Conservation (phyloP, 1,140 invertebrate species). For the Drosophila lacteicornis region DNA sequence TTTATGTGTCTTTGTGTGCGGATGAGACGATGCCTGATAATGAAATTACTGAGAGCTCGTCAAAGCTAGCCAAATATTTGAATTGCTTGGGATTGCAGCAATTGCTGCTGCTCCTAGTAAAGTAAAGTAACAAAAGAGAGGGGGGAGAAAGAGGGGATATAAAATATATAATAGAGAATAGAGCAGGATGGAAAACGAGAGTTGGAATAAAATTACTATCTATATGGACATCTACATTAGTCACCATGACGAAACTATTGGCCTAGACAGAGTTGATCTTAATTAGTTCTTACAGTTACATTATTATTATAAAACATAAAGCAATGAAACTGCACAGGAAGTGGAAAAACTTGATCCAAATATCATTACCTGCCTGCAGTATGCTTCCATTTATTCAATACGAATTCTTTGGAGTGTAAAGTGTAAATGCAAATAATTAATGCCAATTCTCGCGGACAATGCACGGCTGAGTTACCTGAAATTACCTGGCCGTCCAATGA, state of each 20-base stretch:
- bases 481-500: slow-evolving; percentile 24
- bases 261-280: no score
- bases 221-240: background rate
- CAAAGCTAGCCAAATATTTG: slow-evolving; percentile 66
- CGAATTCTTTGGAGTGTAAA: background rate
- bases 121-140: background rate
- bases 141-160: background rate
- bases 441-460: background rate
- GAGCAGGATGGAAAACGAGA: background rate
- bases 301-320: background rate
- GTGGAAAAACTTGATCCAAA: background rate
- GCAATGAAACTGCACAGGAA: no score
- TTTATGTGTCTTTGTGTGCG: slow-evolving; percentile 18
- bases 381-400: background rate
- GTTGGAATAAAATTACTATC: background rate
- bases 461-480: slow-evolving; percentile 19
- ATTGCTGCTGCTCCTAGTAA: slow-evolving; percentile 24
- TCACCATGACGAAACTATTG: background rate
- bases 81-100: slow-evolving; percentile 49
- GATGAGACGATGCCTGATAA: slow-evolving; percentile 51
- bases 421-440: slow-evolving; percentile 4
- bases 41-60: slow-evolving; percentile 52
- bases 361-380: background rate
- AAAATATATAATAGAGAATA: background rate
- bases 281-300: background rate